A percentile compares a stretch with the other conserved stretches of the same genome.
Evolutionary conservation across 2,797 vertebrate species (phyloP).

Genomic region (Hippopotamyrus pictus): DNA sequence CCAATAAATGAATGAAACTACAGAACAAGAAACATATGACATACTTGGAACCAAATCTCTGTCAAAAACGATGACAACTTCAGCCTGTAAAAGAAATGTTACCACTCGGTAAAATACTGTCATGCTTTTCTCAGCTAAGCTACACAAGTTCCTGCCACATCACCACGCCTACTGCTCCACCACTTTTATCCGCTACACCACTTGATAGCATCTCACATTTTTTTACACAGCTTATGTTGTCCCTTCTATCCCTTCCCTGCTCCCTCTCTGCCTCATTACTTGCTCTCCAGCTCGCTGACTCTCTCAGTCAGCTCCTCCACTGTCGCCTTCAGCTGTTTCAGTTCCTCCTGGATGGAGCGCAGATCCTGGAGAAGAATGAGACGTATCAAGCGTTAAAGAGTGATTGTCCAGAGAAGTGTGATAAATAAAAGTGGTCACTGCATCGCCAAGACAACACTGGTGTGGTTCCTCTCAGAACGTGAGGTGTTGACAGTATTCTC

Average conservation of each 20-base stretch:
- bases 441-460: not conserved
- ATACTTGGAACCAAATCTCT: not conserved
- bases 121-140: not conserved
- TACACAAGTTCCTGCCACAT: not conserved
- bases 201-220: not conserved
- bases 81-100: slow-evolving; percentile 31
- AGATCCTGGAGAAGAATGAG: slow-evolving; percentile 47
- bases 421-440: not conserved
- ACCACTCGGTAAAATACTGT: slow-evolving; percentile 28
- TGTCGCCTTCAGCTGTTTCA: slow-evolving; percentile 57
- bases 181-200: not conserved
- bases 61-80: slow-evolving; percentile 37
- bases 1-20: slow-evolving; percentile 35
- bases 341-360: slow-evolving; percentile 56
- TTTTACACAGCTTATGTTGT: not conserved
- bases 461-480: not conserved
- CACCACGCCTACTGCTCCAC: not conserved
- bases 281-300: slow-evolving; percentile 59
- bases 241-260: not conserved
- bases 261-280: slow-evolving; percentile 40
- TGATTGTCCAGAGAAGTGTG: not conserved
- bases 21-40: slow-evolving; percentile 5
- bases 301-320: slow-evolving; percentile 57
- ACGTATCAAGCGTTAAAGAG: not conserved
- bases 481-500: not conserved